Evolutionary conservation across 2,113 vertebrate genomes (phyloP).

Genomic region (Myxocyprinus asiaticus): DNA sequence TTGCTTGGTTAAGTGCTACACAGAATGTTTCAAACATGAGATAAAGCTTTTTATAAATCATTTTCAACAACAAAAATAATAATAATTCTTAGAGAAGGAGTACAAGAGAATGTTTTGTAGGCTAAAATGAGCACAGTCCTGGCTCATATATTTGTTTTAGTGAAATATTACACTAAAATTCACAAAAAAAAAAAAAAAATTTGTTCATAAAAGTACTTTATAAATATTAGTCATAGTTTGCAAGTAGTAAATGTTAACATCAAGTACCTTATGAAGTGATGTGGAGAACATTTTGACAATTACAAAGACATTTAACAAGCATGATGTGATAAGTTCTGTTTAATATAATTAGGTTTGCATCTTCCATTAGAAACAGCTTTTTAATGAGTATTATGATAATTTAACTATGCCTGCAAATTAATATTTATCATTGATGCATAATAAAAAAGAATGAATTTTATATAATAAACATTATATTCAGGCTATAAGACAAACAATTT

Average conservation of each 20-base stretch:
- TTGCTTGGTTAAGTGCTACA: conserved; percentile 27
- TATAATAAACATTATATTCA: conserved; percentile 20
- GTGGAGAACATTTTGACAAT: background rate
- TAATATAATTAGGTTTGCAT: conserved; percentile 15
- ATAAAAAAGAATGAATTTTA: conserved; percentile 11
- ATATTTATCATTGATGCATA: conserved; percentile 11
- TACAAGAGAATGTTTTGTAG: background rate
- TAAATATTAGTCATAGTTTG: conserved; percentile 38
- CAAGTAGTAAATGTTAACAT: conserved; percentile 37
- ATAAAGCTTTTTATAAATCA: conserved; percentile 18
- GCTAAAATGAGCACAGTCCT: background rate
- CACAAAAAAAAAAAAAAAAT: conserved; percentile 33
- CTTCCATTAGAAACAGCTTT: conserved; percentile 28
- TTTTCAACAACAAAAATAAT: conserved; percentile 27
- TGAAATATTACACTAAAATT: conserved; percentile 3
- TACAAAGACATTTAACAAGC: conserved; percentile 28
- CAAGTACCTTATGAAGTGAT: background rate
- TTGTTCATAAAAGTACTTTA: conserved; percentile 44
- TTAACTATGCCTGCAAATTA: conserved; percentile 2
- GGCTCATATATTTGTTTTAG: background rate
- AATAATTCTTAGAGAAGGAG: background rate
- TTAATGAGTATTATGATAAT: background rate
- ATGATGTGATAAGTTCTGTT: background rate
- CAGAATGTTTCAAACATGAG: conserved; percentile 17
- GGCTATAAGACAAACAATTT: conserved; percentile 52